These are phyloP conservation scores for Oreochromis mossambicus DNA, from an alignment of 2,797 vertebrate genomes.

Conservation along the genomic window DNA sequence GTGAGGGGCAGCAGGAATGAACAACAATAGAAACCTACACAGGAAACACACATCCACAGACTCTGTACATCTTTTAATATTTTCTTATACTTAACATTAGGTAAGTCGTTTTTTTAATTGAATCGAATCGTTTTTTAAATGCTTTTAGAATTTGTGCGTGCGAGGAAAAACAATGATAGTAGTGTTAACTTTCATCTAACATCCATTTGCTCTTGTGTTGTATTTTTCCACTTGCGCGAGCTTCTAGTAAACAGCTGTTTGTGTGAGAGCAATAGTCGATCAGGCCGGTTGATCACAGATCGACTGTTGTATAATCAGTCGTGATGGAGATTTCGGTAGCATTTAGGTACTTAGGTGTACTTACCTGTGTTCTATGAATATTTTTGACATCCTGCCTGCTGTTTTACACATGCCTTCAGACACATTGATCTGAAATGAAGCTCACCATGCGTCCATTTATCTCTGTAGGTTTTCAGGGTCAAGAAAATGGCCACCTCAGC, in stretches of 20 bases:
- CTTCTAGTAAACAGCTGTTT: background rate
- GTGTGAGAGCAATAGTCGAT: background rate
- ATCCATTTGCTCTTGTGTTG: background rate
- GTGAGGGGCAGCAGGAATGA: constrained; percentile 41
- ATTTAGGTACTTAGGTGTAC: background rate
- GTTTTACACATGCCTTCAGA: background rate
- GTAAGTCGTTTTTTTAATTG: constrained; percentile 6
- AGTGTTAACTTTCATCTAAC: background rate
- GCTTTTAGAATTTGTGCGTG: background rate
- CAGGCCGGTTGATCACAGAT: background rate
- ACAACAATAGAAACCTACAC: constrained; percentile 8
- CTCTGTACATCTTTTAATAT: constrained; percentile 9
- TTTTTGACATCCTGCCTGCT: background rate
- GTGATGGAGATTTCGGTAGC: background rate
- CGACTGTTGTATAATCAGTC: background rate
- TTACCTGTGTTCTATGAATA: background rate
- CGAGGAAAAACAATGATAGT: background rate
- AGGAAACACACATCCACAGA: background rate
- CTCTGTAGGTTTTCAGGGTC: constrained; percentile 37
- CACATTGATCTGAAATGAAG: background rate
- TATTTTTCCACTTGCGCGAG: background rate
- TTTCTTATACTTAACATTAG: constrained; percentile 48
- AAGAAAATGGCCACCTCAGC: constrained; percentile 85
- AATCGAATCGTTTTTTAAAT: too few species aligned
- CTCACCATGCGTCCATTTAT: background rate